Percentiles rank a stretch among this genome's conserved stretches.
phyloP scores from a whole-genome alignment of 2,113 vertebrate species.

The Gallinago paraguaiae region DNA sequence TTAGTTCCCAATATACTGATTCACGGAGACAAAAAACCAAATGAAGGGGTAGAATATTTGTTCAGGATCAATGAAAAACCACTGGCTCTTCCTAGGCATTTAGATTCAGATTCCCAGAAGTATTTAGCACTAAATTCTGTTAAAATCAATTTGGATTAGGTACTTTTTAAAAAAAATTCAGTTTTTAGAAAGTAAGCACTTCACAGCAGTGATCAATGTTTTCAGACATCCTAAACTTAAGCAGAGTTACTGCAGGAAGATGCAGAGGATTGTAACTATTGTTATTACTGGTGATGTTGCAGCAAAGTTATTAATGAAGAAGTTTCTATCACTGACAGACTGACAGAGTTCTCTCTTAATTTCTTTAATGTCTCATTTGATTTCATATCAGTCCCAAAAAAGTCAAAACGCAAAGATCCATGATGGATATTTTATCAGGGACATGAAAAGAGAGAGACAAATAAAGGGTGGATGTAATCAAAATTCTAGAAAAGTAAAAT shows the following conservation, averaged over 20 bases:
- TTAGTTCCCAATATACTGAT: neutral
- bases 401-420: neutral
- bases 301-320: neutral
- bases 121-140: neutral
- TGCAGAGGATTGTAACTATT: neutral
- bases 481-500: neutral
- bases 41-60: neutral
- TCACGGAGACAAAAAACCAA: neutral
- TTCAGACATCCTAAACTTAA: neutral
- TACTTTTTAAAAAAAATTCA: neutral
- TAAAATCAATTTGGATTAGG: neutral
- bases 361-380: neutral
- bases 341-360: neutral
- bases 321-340: neutral
- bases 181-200: neutral
- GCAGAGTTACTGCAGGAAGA: neutral
- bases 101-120: neutral
- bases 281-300: neutral
- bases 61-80: neutral
- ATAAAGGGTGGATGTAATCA: neutral
- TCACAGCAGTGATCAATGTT: neutral
- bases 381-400: neutral
- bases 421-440: neutral
- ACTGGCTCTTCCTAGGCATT: neutral
- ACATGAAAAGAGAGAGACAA: neutral